Evolutionary conservation across 2,888 invertebrate genomes (phyloP), one percentile per base, ranked within the genome.

Genomic region (Nomada ferruginata): DNA sequence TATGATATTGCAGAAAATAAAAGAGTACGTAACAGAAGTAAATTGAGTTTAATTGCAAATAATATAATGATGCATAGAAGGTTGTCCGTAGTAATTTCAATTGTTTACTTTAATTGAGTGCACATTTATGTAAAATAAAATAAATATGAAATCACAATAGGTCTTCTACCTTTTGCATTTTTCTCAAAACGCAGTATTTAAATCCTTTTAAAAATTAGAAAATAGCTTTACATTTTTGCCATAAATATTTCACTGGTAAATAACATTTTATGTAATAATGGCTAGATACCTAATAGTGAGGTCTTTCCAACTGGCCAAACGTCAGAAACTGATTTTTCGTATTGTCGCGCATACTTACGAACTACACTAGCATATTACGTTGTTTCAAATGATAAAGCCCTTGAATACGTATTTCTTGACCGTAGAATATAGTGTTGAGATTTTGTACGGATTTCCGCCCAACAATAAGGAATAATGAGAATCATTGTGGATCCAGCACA

Each of bases 401-500:
- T 36, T 60, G 60, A 42, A 18, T 47, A 23, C 11, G 63, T 57
- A 23, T 15, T 47, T 26, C 20, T 52, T 20, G 20, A 47, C 29
- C 20, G 20, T 20, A 42, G 50, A 57, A 15, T 50, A 44, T 52
- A 78, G 68, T 50, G 66, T 66, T 57, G 47, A 47, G n/a, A 76
- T 77, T 66, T 53, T 60, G 15, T 63, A 57, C 61, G 61, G 63
- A 20, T 63, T 5, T 68, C 63, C 15, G 50, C 7, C 52, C 73
- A 23, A 50, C 74, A 68, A 63, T 57, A 63, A 78, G 53, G 55
- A 66, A 74, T 74, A 75, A 75, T 75, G 74, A 68, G 68, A 47
- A 75, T 78, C 75, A 55, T 68, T 78, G 26, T 47, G 74, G 61
- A 78, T 55, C 36, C 29, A 68, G 52, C 20, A 75, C 68, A 63